phyloP scores from a whole-genome alignment of 2,888 invertebrate genomes.

The Taenaris catops region DNA sequence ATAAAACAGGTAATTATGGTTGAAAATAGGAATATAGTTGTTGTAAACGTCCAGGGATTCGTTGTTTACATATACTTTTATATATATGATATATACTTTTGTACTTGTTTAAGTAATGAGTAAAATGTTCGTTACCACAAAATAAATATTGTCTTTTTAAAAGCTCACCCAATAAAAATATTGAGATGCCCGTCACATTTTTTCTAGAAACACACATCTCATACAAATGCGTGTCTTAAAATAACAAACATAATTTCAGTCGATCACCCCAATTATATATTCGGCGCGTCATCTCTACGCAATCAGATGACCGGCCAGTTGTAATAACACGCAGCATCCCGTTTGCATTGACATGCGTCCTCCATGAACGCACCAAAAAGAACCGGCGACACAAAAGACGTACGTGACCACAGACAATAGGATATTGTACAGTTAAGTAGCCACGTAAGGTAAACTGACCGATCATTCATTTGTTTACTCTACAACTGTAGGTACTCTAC shows the following conservation, averaged over 20 bases:
- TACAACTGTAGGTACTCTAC: neutral
- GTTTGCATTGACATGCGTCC: constrained; percentile 36
- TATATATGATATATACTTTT: too few species aligned
- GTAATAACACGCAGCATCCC: constrained; percentile 75
- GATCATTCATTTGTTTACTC: constrained; percentile 2
- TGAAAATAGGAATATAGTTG: too few species aligned
- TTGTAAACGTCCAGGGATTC: too few species aligned
- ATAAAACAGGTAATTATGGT: too few species aligned
- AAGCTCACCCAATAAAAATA: constrained; percentile 7
- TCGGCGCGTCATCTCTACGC: constrained; percentile 34
- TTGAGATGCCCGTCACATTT: constrained; percentile 12
- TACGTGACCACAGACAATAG: constrained; percentile 71
- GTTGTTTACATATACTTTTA: too few species aligned
- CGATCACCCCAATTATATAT: constrained; percentile 50
- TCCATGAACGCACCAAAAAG: constrained; percentile 11
- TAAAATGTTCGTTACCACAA: too few species aligned
- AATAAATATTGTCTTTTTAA: too few species aligned
- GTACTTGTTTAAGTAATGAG: too few species aligned
- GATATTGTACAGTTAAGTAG: constrained; percentile 28
- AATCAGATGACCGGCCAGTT: constrained; percentile 57
- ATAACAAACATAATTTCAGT: constrained; percentile 24
- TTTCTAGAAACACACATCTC: too few species aligned
- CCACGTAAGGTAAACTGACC: constrained; percentile 8
- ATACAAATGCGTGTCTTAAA: constrained; percentile 13
- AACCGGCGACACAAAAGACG: constrained; percentile 34